These are phyloP conservation scores for Tolmerus cingulatus DNA, from an alignment of 2,888 invertebrate species.

Conservation along the genomic window DNA sequence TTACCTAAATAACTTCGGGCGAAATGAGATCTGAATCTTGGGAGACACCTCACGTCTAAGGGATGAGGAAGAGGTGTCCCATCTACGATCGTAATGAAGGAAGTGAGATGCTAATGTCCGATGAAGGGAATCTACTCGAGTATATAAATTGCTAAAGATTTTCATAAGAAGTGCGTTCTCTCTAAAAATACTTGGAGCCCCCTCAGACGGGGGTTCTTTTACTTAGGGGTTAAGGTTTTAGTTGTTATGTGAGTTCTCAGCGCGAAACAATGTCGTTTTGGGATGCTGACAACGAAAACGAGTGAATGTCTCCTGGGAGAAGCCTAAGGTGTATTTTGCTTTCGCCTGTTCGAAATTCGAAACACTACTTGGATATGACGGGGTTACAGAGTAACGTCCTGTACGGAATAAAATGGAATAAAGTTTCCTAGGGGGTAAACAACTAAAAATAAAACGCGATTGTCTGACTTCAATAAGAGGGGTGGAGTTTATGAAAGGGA, in stretches of 20 bases:
- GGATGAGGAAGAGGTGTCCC: background rate
- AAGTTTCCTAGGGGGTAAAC: background rate
- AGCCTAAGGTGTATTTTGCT: background rate
- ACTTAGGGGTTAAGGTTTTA: background rate
- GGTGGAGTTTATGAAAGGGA: background rate
- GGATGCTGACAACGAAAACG: background rate
- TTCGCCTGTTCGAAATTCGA: background rate
- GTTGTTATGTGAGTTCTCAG: background rate
- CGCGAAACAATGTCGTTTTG: background rate
- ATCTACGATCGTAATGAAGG: background rate
- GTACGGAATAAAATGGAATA: background rate
- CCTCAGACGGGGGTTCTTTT: background rate
- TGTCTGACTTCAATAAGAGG: slow-evolving; percentile 25
- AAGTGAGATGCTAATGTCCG: background rate
- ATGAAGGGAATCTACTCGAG: background rate
- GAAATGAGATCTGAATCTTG: background rate
- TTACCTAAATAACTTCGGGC: background rate
- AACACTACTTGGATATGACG: slow-evolving; percentile 18
- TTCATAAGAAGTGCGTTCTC: slow-evolving; percentile 40
- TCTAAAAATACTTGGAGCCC: background rate
- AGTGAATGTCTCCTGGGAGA: background rate
- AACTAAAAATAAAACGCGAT: slow-evolving; percentile 12
- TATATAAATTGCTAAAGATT: slow-evolving; percentile 29
- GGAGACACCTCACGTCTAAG: background rate
- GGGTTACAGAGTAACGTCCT: background rate